phyloP scores from a whole-genome alignment of 2,888 invertebrate genomes.

The Euzetes globulus region DNA sequence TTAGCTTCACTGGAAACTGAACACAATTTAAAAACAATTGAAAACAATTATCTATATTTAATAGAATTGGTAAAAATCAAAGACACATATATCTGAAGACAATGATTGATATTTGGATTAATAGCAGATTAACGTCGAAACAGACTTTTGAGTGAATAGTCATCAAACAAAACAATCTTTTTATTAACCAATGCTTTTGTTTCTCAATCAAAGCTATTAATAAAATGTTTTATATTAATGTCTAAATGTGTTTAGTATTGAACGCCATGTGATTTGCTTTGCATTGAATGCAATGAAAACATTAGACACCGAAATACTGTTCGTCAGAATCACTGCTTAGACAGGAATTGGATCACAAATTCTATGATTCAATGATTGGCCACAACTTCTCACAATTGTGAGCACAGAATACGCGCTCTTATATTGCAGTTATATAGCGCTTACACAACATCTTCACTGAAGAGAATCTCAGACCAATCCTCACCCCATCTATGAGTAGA shows the following conservation, averaged over 20 bases:
- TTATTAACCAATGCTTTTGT: background rate
- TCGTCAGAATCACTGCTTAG: background rate
- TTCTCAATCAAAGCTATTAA: background rate
- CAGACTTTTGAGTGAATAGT: background rate
- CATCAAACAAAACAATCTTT: background rate
- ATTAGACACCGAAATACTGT: background rate
- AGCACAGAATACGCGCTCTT: too few species aligned
- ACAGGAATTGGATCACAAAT: background rate
- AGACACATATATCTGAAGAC: too few species aligned
- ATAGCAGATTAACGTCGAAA: background rate
- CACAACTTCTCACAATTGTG: too few species aligned
- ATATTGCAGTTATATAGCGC: too few species aligned
- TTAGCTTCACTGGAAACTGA: background rate
- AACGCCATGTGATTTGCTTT: background rate
- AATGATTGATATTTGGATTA: background rate
- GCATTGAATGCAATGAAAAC: background rate
- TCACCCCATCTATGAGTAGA: too few species aligned
- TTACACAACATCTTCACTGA: too few species aligned
- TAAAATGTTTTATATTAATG: background rate
- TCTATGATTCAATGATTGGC: too few species aligned
- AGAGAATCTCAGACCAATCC: too few species aligned
- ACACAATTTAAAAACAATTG: background rate
- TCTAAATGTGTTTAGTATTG: background rate
- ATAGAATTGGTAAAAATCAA: background rate
- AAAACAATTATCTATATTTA: background rate